Conservation (phyloP, 2,113 vertebrate genomes). For the Anoplopoma fimbria region DNA sequence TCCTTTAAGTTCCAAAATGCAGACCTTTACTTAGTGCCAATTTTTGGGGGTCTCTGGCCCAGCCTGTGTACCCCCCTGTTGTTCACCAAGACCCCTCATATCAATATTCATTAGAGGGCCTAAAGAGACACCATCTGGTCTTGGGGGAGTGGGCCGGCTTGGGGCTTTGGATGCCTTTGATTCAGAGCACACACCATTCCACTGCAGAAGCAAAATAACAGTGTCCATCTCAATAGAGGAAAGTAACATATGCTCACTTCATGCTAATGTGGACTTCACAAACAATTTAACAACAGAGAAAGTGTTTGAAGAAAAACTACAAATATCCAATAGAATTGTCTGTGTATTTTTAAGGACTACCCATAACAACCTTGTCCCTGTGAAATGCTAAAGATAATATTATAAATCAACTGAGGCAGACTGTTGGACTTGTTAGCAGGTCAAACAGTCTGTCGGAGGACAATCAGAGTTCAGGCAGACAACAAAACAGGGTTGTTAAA, state of each 20-base stretch:
- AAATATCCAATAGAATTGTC: background rate
- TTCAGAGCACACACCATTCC: conserved; percentile 56
- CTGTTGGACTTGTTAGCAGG: conserved; percentile 14
- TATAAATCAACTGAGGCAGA: conserved; percentile 37
- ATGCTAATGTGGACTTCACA: background rate
- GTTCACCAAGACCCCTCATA: conserved; percentile 71
- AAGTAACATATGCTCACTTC: conserved; percentile 12
- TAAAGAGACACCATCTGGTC: conserved; percentile 84
- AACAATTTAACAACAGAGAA: background rate
- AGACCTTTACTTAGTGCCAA: conserved; percentile 58
- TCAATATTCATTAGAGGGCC: conserved; percentile 84
- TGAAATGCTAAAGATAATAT: conserved; percentile 14
- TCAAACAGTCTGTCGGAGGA: conserved; percentile 24
- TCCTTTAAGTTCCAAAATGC: conserved; percentile 6
- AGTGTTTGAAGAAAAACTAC: background rate
- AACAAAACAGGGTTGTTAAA: conserved; percentile 28
- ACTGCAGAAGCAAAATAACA: conserved; percentile 33
- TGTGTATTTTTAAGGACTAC: background rate
- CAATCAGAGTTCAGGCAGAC: conserved; percentile 26
- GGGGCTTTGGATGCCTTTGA: conserved; percentile 57
- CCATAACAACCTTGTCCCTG: background rate
- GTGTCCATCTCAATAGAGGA: no score
- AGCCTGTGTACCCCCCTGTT: conserved; percentile 46
- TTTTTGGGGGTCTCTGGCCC: conserved; percentile 37
- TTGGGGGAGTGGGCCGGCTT: conserved; percentile 62